Base-by-base conservation (phyloP, 2,797 vertebrate species). In the Sebastes matsubarae region DNA sequence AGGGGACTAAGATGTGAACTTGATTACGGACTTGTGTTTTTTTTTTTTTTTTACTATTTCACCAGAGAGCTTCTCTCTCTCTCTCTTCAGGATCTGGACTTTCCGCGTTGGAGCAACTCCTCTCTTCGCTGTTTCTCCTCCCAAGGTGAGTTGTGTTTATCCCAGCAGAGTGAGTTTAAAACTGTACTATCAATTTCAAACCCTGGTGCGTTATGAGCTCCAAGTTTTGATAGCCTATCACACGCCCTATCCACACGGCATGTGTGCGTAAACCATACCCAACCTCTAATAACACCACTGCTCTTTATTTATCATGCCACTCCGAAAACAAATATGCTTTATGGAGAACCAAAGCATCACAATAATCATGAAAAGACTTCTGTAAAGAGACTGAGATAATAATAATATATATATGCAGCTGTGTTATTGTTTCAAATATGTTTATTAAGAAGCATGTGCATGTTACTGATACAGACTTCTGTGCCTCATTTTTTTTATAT, bases 141-240 rank as follows among this genome's bases (percentile, higher is more conserved):
- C 77, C 82, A 93, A 96, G 95, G 95, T 96, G 94, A 96, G 95
- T 95, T 91, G 14, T 36, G 54, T 75, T 42, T 42, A 22, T 82
- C 73, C 66, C 46, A 54, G 63, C 11, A 27, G 29, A 52, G 64
- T 58, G 24, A 42, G 67, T 81, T 76, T 5, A 75, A 75, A 67
- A 50, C 54, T 27, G 8, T 13, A 22, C 7, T 75, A 30, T 83
- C 52, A 8, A 63, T 90, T 72, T 72, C 10, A 77, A 67, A 78
- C 34, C 34, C 29, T 14, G 20, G 27, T 75, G 54, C 67, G 65
- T 32, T 32, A 3, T 29, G 75, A 63, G 38, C 29, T 14, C 61
- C 14, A 86, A 80, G 86, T 88, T 88, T 81, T 66, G 11, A 76
- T 65, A 66, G 57, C 8, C 27, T 77, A 52, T 75, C n/a, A 36